Conservation (phyloP, 2,888 invertebrate species). For the Drosophila conformis region DNA sequence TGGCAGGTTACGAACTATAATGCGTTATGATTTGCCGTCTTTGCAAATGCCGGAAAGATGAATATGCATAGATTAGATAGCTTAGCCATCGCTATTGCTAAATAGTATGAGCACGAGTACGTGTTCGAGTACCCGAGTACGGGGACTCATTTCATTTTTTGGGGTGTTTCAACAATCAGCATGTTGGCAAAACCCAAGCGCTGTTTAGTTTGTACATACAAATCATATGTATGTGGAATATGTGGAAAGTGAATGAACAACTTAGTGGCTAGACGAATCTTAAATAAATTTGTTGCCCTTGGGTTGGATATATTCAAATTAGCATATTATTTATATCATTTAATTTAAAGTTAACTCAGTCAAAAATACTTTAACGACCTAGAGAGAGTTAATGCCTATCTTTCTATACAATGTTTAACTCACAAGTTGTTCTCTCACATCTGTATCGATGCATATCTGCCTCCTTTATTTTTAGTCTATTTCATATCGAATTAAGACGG, state of each 20-base stretch:
- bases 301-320: neutral
- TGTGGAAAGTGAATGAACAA: neutral
- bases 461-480: neutral
- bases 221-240: neutral
- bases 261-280: neutral
- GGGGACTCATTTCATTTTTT: neutral
- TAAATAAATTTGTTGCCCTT: neutral
- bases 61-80: slow-evolving; percentile 56
- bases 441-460: neutral
- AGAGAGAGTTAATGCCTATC: neutral
- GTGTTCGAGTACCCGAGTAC: neutral
- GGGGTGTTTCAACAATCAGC: neutral
- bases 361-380: neutral
- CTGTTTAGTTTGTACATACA: neutral
- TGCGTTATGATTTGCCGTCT: slow-evolving; percentile 74
- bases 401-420: neutral
- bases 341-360: neutral
- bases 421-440: neutral
- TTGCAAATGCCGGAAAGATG: slow-evolving; percentile 73
- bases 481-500: neutral
- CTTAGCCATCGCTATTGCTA: slow-evolving; percentile 6
- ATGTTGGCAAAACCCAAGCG: neutral
- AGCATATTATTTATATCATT: neutral
- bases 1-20: slow-evolving; percentile 49
- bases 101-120: neutral